A percentile compares a stretch with the other conserved stretches of the same genome.
phyloP scores from a whole-genome alignment of 2,888 invertebrate genomes.

The Tipula unca region DNA sequence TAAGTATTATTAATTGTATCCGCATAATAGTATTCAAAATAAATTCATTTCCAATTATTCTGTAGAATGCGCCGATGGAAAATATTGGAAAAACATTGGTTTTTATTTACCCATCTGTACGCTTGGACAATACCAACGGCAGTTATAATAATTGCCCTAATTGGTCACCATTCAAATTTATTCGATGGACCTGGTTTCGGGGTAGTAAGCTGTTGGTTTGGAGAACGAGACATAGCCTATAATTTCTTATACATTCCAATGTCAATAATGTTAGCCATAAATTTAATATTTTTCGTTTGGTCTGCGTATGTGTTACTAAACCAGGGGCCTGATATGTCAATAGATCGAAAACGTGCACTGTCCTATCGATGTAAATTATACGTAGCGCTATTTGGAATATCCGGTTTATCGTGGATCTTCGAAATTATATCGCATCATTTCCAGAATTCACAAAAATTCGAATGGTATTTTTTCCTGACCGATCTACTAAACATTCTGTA shows the following conservation, averaged over 20 bases:
- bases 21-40: neutral
- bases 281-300: conserved; percentile 50
- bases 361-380: conserved; percentile 52
- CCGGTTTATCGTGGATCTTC: conserved; percentile 65
- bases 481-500: conserved; percentile 53
- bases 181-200: conserved; percentile 49
- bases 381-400: conserved; percentile 56
- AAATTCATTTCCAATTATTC: neutral
- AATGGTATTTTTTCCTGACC: conserved; percentile 45
- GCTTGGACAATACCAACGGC: conserved; percentile 43
- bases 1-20: conserved; percentile 41
- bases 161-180: conserved; percentile 35
- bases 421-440: conserved; percentile 48
- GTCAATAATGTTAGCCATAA: conserved; percentile 47
- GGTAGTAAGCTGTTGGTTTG: conserved; percentile 54
- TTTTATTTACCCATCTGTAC: conserved; percentile 39
- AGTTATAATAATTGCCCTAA: conserved; percentile 37
- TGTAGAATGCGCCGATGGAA: conserved; percentile 30
- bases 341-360: conserved; percentile 31
- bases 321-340: conserved; percentile 45
- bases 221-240: neutral
- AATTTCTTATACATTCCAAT: conserved; percentile 49
- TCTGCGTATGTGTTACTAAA: conserved; percentile 51
- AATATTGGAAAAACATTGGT: conserved; percentile 27
- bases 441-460: neutral